These are phyloP conservation scores for Sander lucioperca DNA, from an alignment of 2,113 vertebrate genomes.

Conservation along the genomic window DNA sequence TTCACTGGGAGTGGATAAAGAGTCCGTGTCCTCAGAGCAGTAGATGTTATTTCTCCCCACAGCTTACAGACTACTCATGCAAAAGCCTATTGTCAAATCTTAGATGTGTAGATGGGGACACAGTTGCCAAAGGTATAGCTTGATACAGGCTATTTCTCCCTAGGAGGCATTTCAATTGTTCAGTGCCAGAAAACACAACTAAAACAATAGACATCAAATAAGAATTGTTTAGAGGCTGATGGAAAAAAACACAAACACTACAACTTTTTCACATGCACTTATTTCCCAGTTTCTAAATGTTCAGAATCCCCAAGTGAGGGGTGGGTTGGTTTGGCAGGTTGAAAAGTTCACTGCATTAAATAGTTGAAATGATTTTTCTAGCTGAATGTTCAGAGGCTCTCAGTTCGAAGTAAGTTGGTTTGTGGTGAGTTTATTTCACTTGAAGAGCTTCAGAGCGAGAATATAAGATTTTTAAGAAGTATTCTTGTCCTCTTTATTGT, in stretches of 20 bases:
- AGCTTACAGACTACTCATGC: constrained; percentile 36
- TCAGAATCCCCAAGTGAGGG: constrained; percentile 24
- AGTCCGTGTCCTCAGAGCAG: constrained; percentile 62
- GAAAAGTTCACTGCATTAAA: constrained; percentile 45
- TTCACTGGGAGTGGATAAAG: constrained; percentile 59
- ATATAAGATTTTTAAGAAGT: neutral
- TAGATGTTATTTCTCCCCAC: constrained; percentile 42
- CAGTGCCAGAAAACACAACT: constrained; percentile 28
- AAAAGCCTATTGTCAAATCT: constrained; percentile 39
- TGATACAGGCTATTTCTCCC: constrained; percentile 34
- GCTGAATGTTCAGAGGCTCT: constrained; percentile 17
- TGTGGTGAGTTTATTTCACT: constrained; percentile 16
- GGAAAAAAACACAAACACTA: constrained; percentile 8
- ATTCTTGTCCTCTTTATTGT: neutral
- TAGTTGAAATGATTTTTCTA: constrained; percentile 26
- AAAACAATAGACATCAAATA: constrained; percentile 39
- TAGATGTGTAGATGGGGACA: constrained; percentile 41
- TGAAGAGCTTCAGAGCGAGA: neutral
- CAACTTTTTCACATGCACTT: constrained; percentile 12
- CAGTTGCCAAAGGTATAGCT: constrained; percentile 22
- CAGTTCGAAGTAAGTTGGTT: constrained; percentile 17
- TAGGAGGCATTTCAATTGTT: constrained; percentile 27
- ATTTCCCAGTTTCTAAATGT: constrained; percentile 20
- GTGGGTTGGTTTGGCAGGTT: constrained; percentile 36
- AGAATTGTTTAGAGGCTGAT: neutral